These are phyloP conservation scores for Sycobia sp. DNA, from an alignment of 1,140 invertebrate species.

Conservation along the genomic window DNA sequence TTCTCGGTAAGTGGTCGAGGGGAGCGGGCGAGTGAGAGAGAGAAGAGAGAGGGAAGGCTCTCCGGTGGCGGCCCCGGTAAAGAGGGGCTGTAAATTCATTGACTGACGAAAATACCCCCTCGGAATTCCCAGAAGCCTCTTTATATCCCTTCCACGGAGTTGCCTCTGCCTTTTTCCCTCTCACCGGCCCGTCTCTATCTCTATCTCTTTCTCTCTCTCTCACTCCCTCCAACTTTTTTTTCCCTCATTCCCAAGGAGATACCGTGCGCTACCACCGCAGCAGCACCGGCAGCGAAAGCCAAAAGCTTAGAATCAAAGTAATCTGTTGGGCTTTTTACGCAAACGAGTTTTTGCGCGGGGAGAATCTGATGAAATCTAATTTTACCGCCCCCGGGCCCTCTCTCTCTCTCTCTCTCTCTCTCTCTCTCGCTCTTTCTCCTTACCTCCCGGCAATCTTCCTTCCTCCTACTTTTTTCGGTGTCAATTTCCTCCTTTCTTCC, in stretches of 20 bases:
- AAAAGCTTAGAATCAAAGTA: conserved; percentile 28
- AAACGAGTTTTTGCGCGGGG: conserved; percentile 8
- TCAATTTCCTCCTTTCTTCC: no score
- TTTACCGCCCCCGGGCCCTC: not conserved
- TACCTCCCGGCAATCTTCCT: no score
- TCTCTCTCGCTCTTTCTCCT: no score
- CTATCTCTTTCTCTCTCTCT: conserved; percentile 4
- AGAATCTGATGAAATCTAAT: conserved; percentile 16
- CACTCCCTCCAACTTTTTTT: no score
- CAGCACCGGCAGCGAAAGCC: not conserved
- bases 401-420: not conserved
- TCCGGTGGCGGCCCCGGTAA: conserved; percentile 49
- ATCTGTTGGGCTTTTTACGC: conserved; percentile 25
- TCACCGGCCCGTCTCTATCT: not conserved
- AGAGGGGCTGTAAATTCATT: conserved; percentile 61
- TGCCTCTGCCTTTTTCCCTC: not conserved
- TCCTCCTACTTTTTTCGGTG: no score
- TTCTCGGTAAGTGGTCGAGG: conserved; percentile 31
- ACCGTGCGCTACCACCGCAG: no score
- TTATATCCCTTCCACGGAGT: conserved; percentile 4
- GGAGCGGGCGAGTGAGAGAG: not conserved
- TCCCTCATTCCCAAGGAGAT: no score
- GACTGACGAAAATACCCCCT: conserved; percentile 54
- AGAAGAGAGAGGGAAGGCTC: not conserved
- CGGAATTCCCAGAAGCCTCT: conserved; percentile 34